These are phyloP conservation scores for Tiphia femorata DNA, from an alignment of 2,888 invertebrate species.

Conservation along the genomic window DNA sequence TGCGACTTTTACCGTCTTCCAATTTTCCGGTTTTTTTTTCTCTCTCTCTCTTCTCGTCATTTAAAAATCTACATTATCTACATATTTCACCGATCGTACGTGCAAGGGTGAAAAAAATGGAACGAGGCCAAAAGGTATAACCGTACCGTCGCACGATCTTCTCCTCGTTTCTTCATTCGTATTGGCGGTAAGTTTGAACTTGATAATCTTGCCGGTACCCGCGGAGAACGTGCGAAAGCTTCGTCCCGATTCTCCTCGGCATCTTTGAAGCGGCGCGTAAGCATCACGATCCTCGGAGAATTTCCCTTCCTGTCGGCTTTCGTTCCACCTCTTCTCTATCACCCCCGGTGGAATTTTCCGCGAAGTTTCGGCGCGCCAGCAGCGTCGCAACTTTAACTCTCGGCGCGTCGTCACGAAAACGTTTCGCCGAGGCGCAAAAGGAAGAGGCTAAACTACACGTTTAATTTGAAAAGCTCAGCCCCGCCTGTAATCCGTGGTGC, in stretches of 20 bases:
- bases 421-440: constrained; percentile 38
- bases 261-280: too few relatives aligned
- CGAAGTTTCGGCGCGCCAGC: constrained; percentile 10
- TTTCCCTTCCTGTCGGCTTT: too few relatives aligned
- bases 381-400: constrained; percentile 3
- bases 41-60: neutral
- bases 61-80: neutral
- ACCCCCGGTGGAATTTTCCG: constrained; percentile 15
- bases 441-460: constrained; percentile 53
- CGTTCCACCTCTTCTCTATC: too few relatives aligned
- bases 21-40: neutral
- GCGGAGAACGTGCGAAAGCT: too few relatives aligned
- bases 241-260: too few relatives aligned
- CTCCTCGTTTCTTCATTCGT: too few relatives aligned
- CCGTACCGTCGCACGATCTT: too few relatives aligned
- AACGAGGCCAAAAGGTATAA: neutral
- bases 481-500: constrained; percentile 17
- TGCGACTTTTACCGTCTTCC: neutral
- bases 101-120: neutral
- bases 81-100: neutral
- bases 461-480: constrained; percentile 58
- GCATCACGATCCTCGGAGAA: too few relatives aligned
- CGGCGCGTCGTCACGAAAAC: constrained; percentile 18
- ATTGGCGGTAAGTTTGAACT: too few relatives aligned
- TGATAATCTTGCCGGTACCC: too few relatives aligned